Percentiles rank a stretch among this genome's conserved stretches.
Conservation (phyloP, 1,140 invertebrate species). For the Heliconius himera region DNA sequence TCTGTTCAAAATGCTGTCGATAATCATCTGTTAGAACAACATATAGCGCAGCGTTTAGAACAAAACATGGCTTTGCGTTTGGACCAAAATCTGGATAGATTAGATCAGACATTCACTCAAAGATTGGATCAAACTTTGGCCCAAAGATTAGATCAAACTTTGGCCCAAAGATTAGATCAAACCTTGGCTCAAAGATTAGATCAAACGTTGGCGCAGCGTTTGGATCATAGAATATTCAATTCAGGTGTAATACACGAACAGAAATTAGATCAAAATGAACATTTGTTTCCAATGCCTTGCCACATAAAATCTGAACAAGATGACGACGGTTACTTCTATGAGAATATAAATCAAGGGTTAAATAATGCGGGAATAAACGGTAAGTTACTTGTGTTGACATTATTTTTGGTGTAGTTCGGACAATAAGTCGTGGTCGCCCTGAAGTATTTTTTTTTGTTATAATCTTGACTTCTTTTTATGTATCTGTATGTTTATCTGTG, state of each 20-base stretch:
- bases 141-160: constrained; percentile 51
- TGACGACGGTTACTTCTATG: constrained; percentile 72
- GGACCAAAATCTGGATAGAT: constrained; percentile 45
- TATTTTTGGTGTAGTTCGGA: too few relatives aligned
- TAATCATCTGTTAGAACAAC: constrained; percentile 55
- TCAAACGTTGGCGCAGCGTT: constrained; percentile 45
- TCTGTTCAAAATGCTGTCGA: constrained; percentile 49
- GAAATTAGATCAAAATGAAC: constrained; percentile 52
- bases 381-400: constrained; percentile 40
- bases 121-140: constrained; percentile 48
- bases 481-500: too few relatives aligned
- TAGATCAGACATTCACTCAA: constrained; percentile 51
- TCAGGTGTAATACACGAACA: constrained; percentile 46
- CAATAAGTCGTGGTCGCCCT: too few relatives aligned
- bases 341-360: constrained; percentile 56
- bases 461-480: too few relatives aligned
- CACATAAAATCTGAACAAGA: constrained; percentile 74
- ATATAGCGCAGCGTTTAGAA: constrained; percentile 52
- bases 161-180: constrained; percentile 48
- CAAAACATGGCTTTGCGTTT: constrained; percentile 49
- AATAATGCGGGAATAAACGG: constrained; percentile 54
- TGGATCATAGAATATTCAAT: constrained; percentile 51
- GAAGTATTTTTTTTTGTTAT: too few relatives aligned
- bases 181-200: constrained; percentile 49
- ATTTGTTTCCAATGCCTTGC: constrained; percentile 62